Base-by-base conservation (phyloP, 1,140 invertebrate genomes). In the Saxidomus purpurata region DNA sequence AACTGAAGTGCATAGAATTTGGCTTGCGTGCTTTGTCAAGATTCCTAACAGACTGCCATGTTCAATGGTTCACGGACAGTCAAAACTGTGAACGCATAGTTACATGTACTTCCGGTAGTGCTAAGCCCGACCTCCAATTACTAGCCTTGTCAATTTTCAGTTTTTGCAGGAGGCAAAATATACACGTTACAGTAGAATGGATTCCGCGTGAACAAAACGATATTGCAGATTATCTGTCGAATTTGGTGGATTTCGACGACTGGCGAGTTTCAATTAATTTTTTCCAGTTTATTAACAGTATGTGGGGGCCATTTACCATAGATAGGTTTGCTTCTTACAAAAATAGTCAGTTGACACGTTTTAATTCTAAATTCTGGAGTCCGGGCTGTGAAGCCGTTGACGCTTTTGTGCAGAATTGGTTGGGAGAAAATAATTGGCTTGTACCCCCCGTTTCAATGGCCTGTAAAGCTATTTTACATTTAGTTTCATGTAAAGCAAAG, bases 311-410 rank as follows among this genome's bases (percentile, higher is more conserved):
- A 19, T 82, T 89, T 8, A 36, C 55, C 38, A 31, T 89, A n/a
- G 76, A 81, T 59, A 49, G 49, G 22, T 88, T 82, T 74, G 77
- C 61, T 11, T 63, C 36, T 34, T 47, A 34, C 25, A 19, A 67
- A 22, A 83, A 89, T 25, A 61, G n/a, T 11, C 34, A 80, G 34
- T 19, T 25, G 3, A 8, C 9, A 38, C 8, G 59, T 28, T 83
- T 55, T 61, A 81, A 67, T 34, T 74, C 61, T n/a, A 61, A 22
- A 28, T 89, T 89, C 52, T 81, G 69, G 87, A 34, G 36, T 89
- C 25, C 76, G 28, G 61, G 40, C 6, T 74, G 52, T 40, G 43
- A 43, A 47, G 63, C 40, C 11, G 38, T 83, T 6, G 36, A 89
- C 59, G 69, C 79, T 43, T 82, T 79, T 63, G 43, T 3, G 0